Evolutionary conservation across 2,888 invertebrate genomes (phyloP).

Genomic region (Anagyrus pseudococci): DNA sequence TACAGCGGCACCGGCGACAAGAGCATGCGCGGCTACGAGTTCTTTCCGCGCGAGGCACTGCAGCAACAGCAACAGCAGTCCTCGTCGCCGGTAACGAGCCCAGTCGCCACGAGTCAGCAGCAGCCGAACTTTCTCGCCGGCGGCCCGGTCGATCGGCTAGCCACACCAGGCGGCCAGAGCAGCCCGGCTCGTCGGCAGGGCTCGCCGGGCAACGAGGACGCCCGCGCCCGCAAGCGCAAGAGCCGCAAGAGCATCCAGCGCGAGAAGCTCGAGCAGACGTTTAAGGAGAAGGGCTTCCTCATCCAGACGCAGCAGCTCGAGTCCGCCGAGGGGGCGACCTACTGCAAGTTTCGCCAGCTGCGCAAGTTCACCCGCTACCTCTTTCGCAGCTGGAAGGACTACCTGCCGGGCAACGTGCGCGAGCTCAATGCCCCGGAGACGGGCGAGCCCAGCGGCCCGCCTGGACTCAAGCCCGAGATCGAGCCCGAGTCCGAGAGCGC

Average conservation of each 20-base stretch:
- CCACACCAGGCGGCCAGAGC: too few relatives aligned
- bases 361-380: slow-evolving; percentile 90
- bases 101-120: too few relatives aligned
- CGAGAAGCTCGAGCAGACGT: slow-evolving; percentile 89
- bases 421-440: slow-evolving; percentile 45
- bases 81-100: neutral
- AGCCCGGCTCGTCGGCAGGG: too few relatives aligned
- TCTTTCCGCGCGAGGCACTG: slow-evolving; percentile 75
- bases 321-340: slow-evolving; percentile 91
- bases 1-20: slow-evolving; percentile 87
- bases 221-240: slow-evolving; percentile 68
- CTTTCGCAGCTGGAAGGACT: slow-evolving; percentile 93
- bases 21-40: slow-evolving; percentile 78
- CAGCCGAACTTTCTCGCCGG: too few relatives aligned
- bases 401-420: slow-evolving; percentile 78
- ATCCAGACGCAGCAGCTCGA: slow-evolving; percentile 93
- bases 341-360: slow-evolving; percentile 90
- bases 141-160: too few relatives aligned
- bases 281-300: slow-evolving; percentile 90
- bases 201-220: slow-evolving; percentile 28
- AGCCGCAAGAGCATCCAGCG: slow-evolving; percentile 83
- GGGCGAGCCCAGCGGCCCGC: slow-evolving; percentile 11
- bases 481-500: slow-evolving; percentile 17
- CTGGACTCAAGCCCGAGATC: slow-evolving; percentile 13
- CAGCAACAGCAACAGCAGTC: slow-evolving; percentile 66